These are phyloP conservation scores for Mythimna lalbum DNA, from an alignment of 2,888 invertebrate species.

Conservation along the genomic window DNA sequence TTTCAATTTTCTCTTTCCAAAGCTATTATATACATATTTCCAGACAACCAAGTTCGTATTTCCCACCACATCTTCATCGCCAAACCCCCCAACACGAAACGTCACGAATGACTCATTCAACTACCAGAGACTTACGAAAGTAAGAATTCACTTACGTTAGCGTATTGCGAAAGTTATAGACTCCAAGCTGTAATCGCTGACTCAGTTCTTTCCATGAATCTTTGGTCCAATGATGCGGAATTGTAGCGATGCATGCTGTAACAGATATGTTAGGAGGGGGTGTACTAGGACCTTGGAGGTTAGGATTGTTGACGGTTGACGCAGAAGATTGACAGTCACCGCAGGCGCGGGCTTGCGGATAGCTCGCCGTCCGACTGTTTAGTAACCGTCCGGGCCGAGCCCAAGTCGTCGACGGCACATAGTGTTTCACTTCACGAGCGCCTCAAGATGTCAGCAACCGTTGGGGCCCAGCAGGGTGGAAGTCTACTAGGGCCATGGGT, in stretches of 20 bases:
- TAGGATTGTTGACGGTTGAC: neutral
- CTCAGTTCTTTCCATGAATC: slow-evolving; percentile 35
- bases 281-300: slow-evolving; percentile 19
- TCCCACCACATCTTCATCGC: neutral
- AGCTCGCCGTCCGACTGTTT: too few relatives aligned
- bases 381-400: too few relatives aligned
- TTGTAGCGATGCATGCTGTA: slow-evolving; percentile 13
- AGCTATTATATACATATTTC: neutral
- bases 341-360: too few relatives aligned
- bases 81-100: neutral
- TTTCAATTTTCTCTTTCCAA: too few relatives aligned
- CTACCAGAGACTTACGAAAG: slow-evolving; percentile 31
- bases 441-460: too few relatives aligned
- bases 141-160: slow-evolving; percentile 31
- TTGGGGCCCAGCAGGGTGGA: too few relatives aligned
- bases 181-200: slow-evolving; percentile 9
- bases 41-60: neutral
- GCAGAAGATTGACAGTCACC: too few relatives aligned
- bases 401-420: too few relatives aligned
- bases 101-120: slow-evolving; percentile 36
- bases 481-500: too few relatives aligned
- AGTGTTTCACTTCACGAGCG: too few relatives aligned
- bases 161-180: slow-evolving; percentile 38
- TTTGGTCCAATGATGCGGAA: slow-evolving; percentile 19
- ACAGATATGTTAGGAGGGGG: neutral